Conservation (phyloP, 2,113 vertebrate genomes). For the Bubo blakistoni region DNA sequence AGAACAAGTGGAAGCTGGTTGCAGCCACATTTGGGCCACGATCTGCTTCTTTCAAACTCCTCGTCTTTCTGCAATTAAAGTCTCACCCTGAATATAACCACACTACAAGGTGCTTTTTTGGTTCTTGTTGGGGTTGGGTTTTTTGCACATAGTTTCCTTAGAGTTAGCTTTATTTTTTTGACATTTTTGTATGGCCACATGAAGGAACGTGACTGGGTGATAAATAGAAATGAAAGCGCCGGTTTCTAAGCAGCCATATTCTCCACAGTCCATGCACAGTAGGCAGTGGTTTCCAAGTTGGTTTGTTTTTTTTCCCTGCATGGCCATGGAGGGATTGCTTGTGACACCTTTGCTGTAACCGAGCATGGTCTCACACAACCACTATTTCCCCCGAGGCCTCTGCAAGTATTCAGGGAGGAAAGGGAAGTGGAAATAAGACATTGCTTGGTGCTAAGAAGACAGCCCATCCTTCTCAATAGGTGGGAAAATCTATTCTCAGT, state of each 20-base stretch:
- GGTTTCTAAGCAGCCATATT: background rate
- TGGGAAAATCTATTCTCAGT: background rate
- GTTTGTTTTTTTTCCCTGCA: background rate
- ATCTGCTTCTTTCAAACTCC: background rate
- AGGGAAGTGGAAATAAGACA: background rate
- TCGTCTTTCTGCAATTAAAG: background rate
- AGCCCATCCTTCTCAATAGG: background rate
- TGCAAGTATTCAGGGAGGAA: background rate
- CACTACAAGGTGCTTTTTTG: background rate
- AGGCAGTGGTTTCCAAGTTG: background rate
- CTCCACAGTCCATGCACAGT: rapidly evolving
- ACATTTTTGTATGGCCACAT: background rate
- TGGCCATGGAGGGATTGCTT: background rate
- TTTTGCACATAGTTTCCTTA: background rate
- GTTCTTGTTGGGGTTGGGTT: background rate
- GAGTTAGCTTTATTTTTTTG: background rate
- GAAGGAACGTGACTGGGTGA: background rate
- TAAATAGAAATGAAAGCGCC: background rate
- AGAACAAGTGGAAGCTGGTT: background rate
- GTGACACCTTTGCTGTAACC: background rate
- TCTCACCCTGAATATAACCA: background rate
- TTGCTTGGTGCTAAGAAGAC: background rate
- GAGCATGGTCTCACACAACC: background rate
- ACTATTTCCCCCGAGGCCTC: background rate
- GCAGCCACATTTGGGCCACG: rapidly evolving